Conservation (phyloP, 1,140 invertebrate genomes). For the Lucilia cuprina region DNA sequence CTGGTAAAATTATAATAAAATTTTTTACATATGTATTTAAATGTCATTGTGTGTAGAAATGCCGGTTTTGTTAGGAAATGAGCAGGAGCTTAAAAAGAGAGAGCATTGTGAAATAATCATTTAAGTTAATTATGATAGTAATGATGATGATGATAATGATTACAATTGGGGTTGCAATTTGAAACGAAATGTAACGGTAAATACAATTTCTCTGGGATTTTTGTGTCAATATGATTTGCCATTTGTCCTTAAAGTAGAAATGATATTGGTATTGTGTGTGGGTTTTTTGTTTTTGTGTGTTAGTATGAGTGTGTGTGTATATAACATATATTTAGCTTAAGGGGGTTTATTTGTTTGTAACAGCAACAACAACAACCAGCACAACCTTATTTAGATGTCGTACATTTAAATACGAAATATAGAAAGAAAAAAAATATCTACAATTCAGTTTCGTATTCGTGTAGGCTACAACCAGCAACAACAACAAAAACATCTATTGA, state of each 20-base stretch:
- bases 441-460: slow-evolving; percentile 21
- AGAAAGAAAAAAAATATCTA: neutral
- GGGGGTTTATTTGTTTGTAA: neutral
- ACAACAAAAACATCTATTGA: neutral
- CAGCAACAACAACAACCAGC: neutral
- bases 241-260: neutral
- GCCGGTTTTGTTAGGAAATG: neutral
- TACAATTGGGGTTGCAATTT: neutral
- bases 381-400: neutral
- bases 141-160: neutral
- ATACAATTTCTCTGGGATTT: neutral
- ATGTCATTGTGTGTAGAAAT: neutral
- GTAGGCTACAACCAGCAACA: too few relatives aligned
- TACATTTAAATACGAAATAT: too few relatives aligned
- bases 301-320: neutral
- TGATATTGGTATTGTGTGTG: neutral
- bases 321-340: neutral
- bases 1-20: neutral
- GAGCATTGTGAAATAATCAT: neutral
- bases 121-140: neutral
- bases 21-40: neutral
- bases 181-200: neutral
- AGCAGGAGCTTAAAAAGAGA: neutral
- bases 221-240: neutral
- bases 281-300: neutral